phyloP scores from a whole-genome alignment of 1,140 invertebrate genomes.

The Araneus ventricosus region DNA sequence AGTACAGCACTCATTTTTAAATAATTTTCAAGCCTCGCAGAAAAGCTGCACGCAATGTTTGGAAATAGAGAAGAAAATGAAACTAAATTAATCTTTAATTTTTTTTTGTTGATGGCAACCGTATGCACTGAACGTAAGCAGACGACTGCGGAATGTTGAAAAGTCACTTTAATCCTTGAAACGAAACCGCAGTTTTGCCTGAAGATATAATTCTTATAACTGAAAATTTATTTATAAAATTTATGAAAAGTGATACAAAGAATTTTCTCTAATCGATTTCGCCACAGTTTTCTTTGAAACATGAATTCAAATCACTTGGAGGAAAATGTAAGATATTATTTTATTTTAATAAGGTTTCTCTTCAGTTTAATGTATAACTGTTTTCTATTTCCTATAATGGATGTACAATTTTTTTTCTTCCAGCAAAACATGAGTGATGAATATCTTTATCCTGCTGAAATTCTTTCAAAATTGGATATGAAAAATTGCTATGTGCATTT shows the following conservation, averaged over 20 bases:
- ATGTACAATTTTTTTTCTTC: not conserved
- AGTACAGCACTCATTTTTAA: too few relatives aligned
- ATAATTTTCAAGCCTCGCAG: too few relatives aligned
- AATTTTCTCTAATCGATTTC: not conserved
- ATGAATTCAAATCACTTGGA: conserved; percentile 59
- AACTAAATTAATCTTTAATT: conserved; percentile 5
- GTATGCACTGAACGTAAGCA: conserved; percentile 24
- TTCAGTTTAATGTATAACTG: not conserved
- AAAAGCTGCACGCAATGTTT: too few relatives aligned
- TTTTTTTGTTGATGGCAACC: not conserved
- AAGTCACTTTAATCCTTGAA: conserved; percentile 27
- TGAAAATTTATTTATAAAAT: not conserved
- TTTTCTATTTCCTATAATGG: not conserved
- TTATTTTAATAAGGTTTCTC: not conserved
- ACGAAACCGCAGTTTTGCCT: not conserved
- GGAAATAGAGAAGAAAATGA: conserved; percentile 19
- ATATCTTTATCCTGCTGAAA: conserved; percentile 84
- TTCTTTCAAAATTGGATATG: conserved; percentile 85
- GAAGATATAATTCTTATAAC: not conserved
- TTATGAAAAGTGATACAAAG: not conserved
- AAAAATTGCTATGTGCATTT: conserved; percentile 84
- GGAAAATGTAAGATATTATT: conserved; percentile 59
- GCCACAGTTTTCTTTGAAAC: not conserved
- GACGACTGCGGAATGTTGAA: conserved; percentile 61
- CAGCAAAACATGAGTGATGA: conserved; percentile 75